phyloP scores from a whole-genome alignment of 2,113 vertebrate genomes.

The Acanthisitta chloris region DNA sequence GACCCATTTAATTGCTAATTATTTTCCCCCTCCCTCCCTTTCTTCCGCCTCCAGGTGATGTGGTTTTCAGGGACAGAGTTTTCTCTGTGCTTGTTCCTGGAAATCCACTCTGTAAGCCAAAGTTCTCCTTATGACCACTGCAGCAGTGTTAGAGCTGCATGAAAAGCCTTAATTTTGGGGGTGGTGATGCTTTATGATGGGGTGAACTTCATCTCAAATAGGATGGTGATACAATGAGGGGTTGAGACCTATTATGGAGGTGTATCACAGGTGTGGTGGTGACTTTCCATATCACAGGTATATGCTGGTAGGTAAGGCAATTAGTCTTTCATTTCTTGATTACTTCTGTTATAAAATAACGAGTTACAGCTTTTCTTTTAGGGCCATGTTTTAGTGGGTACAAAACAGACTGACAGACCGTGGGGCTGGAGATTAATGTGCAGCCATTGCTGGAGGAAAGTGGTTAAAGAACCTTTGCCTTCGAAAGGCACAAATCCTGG shows the following conservation, averaged over 20 bases:
- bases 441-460: background rate
- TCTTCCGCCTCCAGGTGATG: background rate
- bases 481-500: background rate
- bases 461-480: background rate
- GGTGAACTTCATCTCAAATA: background rate
- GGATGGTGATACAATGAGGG: background rate
- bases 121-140: background rate
- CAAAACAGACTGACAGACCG: accelerated
- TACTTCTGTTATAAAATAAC: background rate
- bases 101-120: background rate
- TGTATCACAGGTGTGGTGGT: background rate
- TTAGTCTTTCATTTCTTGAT: background rate
- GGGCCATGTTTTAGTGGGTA: background rate
- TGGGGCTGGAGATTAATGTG: background rate
- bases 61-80: background rate
- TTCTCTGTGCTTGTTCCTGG: background rate
- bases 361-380: background rate
- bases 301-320: background rate
- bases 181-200: background rate
- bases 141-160: background rate
- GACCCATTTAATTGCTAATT: constrained; percentile 30
- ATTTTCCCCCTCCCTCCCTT: background rate
- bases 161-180: background rate
- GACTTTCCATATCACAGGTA: background rate
- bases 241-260: background rate